A percentile compares a stretch with the other conserved stretches of the same genome.
These are phyloP conservation scores for Hyposmocoma kahamanoa DNA, from an alignment of 1,140 invertebrate species.

Conservation along the genomic window DNA sequence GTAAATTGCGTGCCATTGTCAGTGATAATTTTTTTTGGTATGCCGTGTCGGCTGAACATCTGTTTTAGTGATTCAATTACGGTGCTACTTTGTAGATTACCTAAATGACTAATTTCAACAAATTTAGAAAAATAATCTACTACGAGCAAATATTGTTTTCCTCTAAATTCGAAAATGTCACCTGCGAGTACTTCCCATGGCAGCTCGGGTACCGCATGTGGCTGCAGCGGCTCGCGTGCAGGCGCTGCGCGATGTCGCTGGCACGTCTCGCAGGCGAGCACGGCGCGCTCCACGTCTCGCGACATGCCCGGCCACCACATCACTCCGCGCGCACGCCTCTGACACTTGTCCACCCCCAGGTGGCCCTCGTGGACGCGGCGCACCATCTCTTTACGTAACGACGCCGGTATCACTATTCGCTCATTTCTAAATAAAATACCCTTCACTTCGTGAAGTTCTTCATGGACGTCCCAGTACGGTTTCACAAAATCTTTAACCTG, in stretches of 20 bases:
- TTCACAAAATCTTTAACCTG: background rate
- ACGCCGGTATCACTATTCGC: background rate
- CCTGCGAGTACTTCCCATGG: background rate
- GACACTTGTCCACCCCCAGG: slow-evolving; percentile 33
- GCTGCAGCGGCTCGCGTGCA: slow-evolving; percentile 6
- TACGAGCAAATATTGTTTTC: slow-evolving; percentile 15
- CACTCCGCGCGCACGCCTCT: slow-evolving; percentile 23
- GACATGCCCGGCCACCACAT: slow-evolving; percentile 40
- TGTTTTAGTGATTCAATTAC: background rate
- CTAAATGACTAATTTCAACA: slow-evolving; percentile 3
- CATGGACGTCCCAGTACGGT: background rate
- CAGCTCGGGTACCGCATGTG: background rate
- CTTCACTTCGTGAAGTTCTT: slow-evolving; percentile 2
- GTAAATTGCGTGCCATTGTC: slow-evolving; percentile 35
- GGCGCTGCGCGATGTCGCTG: no score
- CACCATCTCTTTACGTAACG: slow-evolving; percentile 16
- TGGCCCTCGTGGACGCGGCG: slow-evolving; percentile 28
- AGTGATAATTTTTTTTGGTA: slow-evolving; percentile 38
- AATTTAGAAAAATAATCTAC: slow-evolving; percentile 23
- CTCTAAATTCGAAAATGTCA: slow-evolving; percentile 12
- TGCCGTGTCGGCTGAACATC: slow-evolving; percentile 19
- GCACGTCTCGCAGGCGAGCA: no score
- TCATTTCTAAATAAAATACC: background rate
- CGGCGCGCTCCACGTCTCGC: slow-evolving; percentile 20
- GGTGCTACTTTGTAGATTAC: background rate